These are phyloP conservation scores for Irena cyanogastra DNA, from an alignment of 2,113 vertebrate species.

Conservation along the genomic window DNA sequence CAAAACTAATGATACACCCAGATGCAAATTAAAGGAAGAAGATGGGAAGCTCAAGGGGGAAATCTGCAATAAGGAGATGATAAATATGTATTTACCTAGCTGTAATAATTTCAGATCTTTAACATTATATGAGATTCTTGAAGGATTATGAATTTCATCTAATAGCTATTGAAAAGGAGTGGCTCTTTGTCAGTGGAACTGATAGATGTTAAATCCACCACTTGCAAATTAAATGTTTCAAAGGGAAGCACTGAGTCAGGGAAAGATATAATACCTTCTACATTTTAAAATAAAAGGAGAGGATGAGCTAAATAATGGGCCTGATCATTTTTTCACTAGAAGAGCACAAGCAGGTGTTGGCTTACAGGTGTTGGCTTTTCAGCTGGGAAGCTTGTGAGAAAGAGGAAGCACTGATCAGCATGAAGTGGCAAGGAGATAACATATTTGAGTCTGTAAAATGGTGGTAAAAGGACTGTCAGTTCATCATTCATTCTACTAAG, in stretches of 20 bases:
- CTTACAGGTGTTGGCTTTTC: not conserved
- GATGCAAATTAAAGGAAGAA: not conserved
- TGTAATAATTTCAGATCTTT: not conserved
- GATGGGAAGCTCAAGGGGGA: not conserved
- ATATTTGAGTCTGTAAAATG: not conserved
- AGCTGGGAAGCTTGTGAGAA: not conserved
- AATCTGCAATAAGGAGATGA: not conserved
- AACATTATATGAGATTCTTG: not conserved
- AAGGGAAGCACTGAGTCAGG: not conserved
- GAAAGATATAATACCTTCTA: not conserved
- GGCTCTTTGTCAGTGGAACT: not conserved
- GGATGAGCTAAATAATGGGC: not conserved
- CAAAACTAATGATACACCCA: not conserved
- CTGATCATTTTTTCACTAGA: not conserved
- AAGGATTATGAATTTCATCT: not conserved
- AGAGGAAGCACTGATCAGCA: not conserved
- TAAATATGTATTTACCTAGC: slow-evolving; percentile 5
- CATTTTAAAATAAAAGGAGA: not conserved
- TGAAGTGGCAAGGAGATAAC: not conserved
- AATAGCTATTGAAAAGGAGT: not conserved
- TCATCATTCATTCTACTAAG: not conserved
- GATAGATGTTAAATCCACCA: not conserved
- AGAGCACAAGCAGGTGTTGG: not conserved
- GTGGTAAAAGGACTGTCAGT: not conserved
- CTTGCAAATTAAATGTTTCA: not conserved